Percentiles rank a stretch among this genome's conserved stretches.
Conservation (phyloP, 2,888 invertebrate genomes). For the Automeris io region DNA sequence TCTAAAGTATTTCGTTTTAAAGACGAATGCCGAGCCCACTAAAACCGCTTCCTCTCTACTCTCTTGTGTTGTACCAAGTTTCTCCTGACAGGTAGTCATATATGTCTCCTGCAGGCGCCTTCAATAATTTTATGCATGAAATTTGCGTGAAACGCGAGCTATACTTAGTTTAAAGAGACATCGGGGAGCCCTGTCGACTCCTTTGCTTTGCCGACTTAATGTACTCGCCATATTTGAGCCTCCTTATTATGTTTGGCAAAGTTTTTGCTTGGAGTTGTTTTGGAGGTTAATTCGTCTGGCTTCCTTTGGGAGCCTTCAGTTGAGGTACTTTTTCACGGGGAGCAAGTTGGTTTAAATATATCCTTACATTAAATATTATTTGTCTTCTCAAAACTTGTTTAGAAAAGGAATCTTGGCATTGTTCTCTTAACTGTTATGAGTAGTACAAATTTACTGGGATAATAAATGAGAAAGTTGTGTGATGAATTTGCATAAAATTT, state of each 20-base stretch:
- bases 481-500: background rate
- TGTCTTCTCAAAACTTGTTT: background rate
- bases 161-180: slow-evolving; percentile 52
- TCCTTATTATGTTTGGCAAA: slow-evolving; percentile 7
- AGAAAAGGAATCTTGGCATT: background rate
- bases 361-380: background rate
- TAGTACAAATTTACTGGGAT: no score
- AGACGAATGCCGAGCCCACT: no score
- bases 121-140: slow-evolving; percentile 72
- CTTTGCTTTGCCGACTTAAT: slow-evolving; percentile 8
- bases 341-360: background rate
- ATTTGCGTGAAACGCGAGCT: slow-evolving; percentile 44
- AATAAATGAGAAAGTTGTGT: background rate
- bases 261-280: background rate
- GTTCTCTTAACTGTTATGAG: background rate
- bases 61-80: slow-evolving; percentile 17
- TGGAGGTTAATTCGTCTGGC: background rate
- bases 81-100: slow-evolving; percentile 48
- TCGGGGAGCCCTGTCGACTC: slow-evolving; percentile 16
- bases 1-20: no score
- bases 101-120: slow-evolving; percentile 47
- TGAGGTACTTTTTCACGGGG: background rate
- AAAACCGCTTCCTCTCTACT: no score
- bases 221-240: slow-evolving; percentile 6
- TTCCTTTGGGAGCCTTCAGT: background rate